Evolutionary conservation across 2,797 vertebrate genomes (phyloP).

Genomic region (Xyrichtys novacula): DNA sequence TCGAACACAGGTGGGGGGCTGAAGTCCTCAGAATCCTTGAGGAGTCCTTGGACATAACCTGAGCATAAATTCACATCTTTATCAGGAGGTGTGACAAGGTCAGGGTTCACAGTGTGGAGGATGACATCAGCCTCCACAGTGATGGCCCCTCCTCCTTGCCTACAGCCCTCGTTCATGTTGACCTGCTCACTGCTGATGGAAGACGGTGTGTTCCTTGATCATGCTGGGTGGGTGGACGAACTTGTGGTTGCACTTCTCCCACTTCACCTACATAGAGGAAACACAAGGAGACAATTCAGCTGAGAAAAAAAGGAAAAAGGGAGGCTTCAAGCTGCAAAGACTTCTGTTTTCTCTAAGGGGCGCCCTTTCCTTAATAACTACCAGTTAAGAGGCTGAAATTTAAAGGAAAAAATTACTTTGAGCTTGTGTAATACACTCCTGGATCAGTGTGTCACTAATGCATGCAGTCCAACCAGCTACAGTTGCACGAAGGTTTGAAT

Average conservation of each 20-base stretch:
- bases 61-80: conserved; percentile 57
- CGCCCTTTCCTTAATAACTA: conserved; percentile 64
- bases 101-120: conserved; percentile 74
- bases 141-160: conserved; percentile 63
- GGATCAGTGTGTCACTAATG: not conserved
- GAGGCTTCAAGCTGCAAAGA: conserved; percentile 26
- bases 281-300: conserved; percentile 27
- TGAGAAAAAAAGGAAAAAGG: not conserved
- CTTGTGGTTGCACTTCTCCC: conserved; percentile 6
- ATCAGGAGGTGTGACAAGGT: conserved; percentile 50
- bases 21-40: conserved; percentile 62
- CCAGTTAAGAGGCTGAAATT: conserved; percentile 2
- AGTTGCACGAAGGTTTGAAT: not conserved
- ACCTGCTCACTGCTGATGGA: conserved; percentile 47
- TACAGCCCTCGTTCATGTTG: conserved; percentile 72
- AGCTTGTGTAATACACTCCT: not conserved
- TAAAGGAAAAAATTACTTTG: conserved; percentile 8
- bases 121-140: conserved; percentile 81
- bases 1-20: conserved; percentile 61
- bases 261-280: conserved; percentile 46
- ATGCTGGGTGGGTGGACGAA: conserved; percentile 50
- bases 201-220: conserved; percentile 15
- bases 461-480: not conserved
- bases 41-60: conserved; percentile 57
- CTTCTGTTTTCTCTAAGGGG: conserved; percentile 62